These are phyloP conservation scores for Drosophila pruinosa DNA, from an alignment of 1,140 invertebrate genomes.

Conservation along the genomic window DNA sequence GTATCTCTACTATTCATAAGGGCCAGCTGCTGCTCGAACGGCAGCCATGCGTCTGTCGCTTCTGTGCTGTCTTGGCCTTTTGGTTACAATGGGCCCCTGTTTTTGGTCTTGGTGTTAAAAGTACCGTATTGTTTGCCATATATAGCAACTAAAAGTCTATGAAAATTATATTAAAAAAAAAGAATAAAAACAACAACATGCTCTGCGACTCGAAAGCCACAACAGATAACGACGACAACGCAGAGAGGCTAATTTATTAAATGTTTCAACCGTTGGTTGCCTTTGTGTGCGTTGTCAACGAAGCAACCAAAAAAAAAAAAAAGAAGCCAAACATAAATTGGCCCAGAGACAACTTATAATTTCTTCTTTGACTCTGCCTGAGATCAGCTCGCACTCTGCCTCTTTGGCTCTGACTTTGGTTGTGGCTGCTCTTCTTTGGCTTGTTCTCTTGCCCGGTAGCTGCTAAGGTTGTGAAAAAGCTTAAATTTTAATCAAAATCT, in stretches of 20 bases:
- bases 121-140: slow-evolving; percentile 80
- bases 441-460: slow-evolving; percentile 57
- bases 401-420: neutral
- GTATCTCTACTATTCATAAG: slow-evolving; percentile 31
- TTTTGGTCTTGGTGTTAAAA: slow-evolving; percentile 71
- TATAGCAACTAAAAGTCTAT: slow-evolving; percentile 50
- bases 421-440: neutral
- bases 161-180: too few relatives aligned
- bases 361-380: slow-evolving; percentile 43
- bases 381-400: slow-evolving; percentile 9
- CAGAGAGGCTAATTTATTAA: slow-evolving; percentile 71
- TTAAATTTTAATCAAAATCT: slow-evolving; percentile 82
- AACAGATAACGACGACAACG: slow-evolving; percentile 53
- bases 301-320: slow-evolving; percentile 5
- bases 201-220: slow-evolving; percentile 24
- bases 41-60: slow-evolving; percentile 75
- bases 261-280: slow-evolving; percentile 43
- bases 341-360: slow-evolving; percentile 69
- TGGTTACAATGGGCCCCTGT: slow-evolving; percentile 34
- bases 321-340: slow-evolving; percentile 64
- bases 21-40: slow-evolving; percentile 76
- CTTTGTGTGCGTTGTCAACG: slow-evolving; percentile 40
- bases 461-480: slow-evolving; percentile 76
- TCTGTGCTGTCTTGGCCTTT: slow-evolving; percentile 76
- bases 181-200: slow-evolving; percentile 40